Evolutionary conservation across 2,113 vertebrate genomes (phyloP).

Genomic region (Morone saxatilis): DNA sequence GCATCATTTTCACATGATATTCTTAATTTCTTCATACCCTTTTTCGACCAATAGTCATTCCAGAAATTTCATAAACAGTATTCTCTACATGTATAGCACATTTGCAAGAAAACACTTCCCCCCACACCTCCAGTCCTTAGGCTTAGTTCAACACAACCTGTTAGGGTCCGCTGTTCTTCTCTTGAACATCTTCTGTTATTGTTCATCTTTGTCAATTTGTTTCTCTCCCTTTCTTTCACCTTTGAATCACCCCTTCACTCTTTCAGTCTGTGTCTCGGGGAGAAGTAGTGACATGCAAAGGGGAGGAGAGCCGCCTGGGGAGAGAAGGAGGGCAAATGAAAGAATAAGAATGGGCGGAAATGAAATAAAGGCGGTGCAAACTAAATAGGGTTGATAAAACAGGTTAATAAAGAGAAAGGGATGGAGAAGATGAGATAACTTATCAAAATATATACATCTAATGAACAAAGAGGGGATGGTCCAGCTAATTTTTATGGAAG

Average conservation of each 20-base stretch:
- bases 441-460: constrained; percentile 47
- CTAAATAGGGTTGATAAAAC: constrained; percentile 54
- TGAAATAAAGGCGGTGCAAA: constrained; percentile 51
- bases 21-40: constrained; percentile 17
- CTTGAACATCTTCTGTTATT: constrained; percentile 69
- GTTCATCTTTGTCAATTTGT: constrained; percentile 71
- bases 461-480: constrained; percentile 51
- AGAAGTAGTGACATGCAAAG: constrained; percentile 84
- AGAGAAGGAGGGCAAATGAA: constrained; percentile 78
- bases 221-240: constrained; percentile 66
- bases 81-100: constrained; percentile 43
- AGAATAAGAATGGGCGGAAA: constrained; percentile 65
- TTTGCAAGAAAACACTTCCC: constrained; percentile 31
- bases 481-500: constrained; percentile 45
- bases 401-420: constrained; percentile 36
- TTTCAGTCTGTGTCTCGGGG: constrained; percentile 82
- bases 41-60: constrained; percentile 25
- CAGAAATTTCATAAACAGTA: constrained; percentile 39
- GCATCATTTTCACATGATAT: constrained; percentile 39
- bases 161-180: constrained; percentile 68
- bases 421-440: constrained; percentile 43
- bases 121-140: constrained; percentile 34
- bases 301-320: constrained; percentile 81
- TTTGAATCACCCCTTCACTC: constrained; percentile 73
- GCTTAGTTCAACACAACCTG: constrained; percentile 49